A percentile compares a stretch with the other conserved stretches of the same genome.
Conservation (phyloP, 2,113 vertebrate species). For the Anhinga anhinga region DNA sequence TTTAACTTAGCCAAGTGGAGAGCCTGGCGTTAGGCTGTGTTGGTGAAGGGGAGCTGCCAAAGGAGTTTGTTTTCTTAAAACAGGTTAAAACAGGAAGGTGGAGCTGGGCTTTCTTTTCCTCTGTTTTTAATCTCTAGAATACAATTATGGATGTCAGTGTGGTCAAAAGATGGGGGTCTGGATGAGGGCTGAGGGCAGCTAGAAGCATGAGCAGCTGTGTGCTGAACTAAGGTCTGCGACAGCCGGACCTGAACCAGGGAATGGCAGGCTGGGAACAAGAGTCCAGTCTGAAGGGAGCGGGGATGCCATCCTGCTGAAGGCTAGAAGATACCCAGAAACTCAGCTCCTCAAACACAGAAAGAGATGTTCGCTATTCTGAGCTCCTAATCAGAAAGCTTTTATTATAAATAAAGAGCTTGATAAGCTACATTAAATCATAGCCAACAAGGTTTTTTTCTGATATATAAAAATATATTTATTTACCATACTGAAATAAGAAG, state of each 20-base stretch:
- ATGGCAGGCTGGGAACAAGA: background rate
- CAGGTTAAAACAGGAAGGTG: background rate
- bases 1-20: background rate
- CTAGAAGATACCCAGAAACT: background rate
- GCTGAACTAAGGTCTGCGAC: background rate
- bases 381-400: background rate
- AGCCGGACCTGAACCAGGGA: background rate
- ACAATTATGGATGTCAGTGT: too few relatives aligned
- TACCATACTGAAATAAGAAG: background rate
- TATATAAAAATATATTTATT: background rate
- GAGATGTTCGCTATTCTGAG: background rate
- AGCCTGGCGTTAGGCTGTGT: background rate
- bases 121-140: background rate
- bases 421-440: background rate
- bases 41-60: background rate
- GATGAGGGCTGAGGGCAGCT: background rate
- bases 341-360: background rate
- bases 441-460: background rate
- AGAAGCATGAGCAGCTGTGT: accelerated
- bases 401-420: background rate
- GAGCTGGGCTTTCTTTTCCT: background rate
- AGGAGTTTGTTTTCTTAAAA: background rate
- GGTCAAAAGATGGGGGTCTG: background rate
- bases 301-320: background rate
- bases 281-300: background rate